A percentile compares a stretch with the other conserved stretches of the same genome.
Evolutionary conservation across 1,140 invertebrate genomes (phyloP).

Genomic region (Lethocerus indicus): DNA sequence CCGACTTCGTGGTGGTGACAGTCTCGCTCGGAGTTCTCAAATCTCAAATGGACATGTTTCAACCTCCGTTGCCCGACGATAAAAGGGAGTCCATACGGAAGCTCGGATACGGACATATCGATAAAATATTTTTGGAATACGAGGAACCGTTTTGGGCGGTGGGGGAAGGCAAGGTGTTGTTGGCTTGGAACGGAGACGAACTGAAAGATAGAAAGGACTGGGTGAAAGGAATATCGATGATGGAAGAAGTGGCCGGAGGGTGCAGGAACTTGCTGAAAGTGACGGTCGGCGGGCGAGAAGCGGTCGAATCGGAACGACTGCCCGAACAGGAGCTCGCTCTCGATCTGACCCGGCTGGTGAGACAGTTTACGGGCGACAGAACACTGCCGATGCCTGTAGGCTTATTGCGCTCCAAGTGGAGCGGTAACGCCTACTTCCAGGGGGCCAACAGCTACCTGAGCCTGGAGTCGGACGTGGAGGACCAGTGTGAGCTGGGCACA

Average conservation of each 20-base stretch:
- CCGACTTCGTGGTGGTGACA: constrained; percentile 66
- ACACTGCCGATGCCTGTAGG: constrained; percentile 46
- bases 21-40: constrained; percentile 72
- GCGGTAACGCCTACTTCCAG: constrained; percentile 47
- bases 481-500: constrained; percentile 1
- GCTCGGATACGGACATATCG: constrained; percentile 43
- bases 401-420: constrained; percentile 50
- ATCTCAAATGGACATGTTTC: constrained; percentile 52
- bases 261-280: constrained; percentile 49
- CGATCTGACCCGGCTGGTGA: constrained; percentile 41
- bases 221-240: constrained; percentile 7
- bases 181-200: constrained; percentile 44
- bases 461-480: constrained; percentile 37
- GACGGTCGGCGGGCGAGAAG: constrained; percentile 48
- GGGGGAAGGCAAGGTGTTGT: constrained; percentile 31
- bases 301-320: constrained; percentile 55
- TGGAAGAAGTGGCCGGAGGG: constrained; percentile 33
- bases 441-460: constrained; percentile 58
- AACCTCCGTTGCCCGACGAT: constrained; percentile 47
- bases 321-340: constrained; percentile 52
- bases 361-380: constrained; percentile 47
- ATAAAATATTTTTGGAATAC: constrained; percentile 75
- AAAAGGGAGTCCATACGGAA: constrained; percentile 59
- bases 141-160: constrained; percentile 54
- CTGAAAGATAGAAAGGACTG: constrained; percentile 33